phyloP scores from a whole-genome alignment of 2,888 invertebrate genomes.

The Rutpela maculata region DNA sequence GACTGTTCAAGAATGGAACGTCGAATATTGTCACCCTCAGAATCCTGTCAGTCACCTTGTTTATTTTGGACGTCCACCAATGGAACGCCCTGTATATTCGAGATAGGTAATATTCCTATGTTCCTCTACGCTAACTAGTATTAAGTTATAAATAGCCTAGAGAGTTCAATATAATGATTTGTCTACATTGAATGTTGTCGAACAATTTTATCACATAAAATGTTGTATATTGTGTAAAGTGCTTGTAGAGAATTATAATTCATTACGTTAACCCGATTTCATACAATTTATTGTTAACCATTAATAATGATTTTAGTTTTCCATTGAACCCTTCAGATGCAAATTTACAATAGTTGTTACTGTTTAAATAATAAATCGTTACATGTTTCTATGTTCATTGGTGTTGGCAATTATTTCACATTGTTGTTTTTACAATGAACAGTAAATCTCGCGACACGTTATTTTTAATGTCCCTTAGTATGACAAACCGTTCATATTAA shows the following conservation, averaged over 20 bases:
- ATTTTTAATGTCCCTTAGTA: too few species aligned
- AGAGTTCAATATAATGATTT: too few species aligned
- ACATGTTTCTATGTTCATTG: background rate
- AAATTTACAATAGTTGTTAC: background rate
- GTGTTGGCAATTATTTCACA: background rate
- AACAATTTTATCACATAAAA: background rate
- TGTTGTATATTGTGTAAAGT: background rate
- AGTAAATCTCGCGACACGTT: background rate
- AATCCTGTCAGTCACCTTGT: too few species aligned
- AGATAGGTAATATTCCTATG: too few species aligned
- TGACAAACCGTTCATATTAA: too few species aligned
- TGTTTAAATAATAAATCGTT: background rate
- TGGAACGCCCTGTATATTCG: too few species aligned
- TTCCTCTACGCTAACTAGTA: too few species aligned
- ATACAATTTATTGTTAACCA: background rate
- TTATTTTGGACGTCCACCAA: too few species aligned
- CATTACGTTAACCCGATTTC: background rate
- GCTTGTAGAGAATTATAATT: background rate
- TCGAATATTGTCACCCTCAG: too few species aligned
- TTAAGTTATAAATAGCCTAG: too few species aligned
- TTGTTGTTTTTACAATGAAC: background rate
- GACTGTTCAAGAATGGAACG: too few species aligned
- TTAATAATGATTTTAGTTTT: background rate
- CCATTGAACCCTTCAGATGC: slow-evolving; percentile 1
- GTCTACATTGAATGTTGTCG: too few species aligned